Conservation (phyloP, 2,888 invertebrate genomes). For the Agrochola lychnidis region DNA sequence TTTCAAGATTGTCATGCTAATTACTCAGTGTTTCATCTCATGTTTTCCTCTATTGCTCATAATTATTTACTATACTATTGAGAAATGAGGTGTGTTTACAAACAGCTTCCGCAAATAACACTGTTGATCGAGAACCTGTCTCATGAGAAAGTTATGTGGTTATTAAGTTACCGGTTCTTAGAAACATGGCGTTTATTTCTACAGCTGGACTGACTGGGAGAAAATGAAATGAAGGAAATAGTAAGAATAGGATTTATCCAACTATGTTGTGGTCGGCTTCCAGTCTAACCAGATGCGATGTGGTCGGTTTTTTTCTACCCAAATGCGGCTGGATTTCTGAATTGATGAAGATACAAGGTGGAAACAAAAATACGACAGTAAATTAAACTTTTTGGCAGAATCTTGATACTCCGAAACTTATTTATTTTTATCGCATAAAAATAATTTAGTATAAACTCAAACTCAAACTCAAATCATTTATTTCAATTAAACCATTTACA, state of each 20-base stretch:
- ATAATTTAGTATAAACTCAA: too few relatives aligned
- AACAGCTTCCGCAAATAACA: slow-evolving; percentile 12
- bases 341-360: too few relatives aligned
- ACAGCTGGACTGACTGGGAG: background rate
- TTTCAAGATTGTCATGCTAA: too few relatives aligned
- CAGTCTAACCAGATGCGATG: too few relatives aligned
- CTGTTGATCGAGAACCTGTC: background rate
- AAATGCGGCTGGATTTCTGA: too few relatives aligned
- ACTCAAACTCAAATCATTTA: too few relatives aligned
- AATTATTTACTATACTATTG: background rate
- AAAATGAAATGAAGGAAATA: slow-evolving; percentile 11
- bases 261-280: background rate
- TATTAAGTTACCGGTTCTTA: slow-evolving; percentile 23
- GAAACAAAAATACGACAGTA: too few relatives aligned
- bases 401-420: too few relatives aligned
- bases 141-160: slow-evolving; percentile 41
- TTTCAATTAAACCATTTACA: too few relatives aligned
- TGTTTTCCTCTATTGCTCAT: background rate
- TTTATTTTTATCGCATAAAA: too few relatives aligned
- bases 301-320: too few relatives aligned
- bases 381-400: too few relatives aligned
- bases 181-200: slow-evolving; percentile 15
- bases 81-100: background rate
- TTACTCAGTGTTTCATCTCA: background rate
- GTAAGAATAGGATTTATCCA: background rate